Conservation (phyloP, 2,888 invertebrate genomes). For the Parthenolecanium corni region DNA sequence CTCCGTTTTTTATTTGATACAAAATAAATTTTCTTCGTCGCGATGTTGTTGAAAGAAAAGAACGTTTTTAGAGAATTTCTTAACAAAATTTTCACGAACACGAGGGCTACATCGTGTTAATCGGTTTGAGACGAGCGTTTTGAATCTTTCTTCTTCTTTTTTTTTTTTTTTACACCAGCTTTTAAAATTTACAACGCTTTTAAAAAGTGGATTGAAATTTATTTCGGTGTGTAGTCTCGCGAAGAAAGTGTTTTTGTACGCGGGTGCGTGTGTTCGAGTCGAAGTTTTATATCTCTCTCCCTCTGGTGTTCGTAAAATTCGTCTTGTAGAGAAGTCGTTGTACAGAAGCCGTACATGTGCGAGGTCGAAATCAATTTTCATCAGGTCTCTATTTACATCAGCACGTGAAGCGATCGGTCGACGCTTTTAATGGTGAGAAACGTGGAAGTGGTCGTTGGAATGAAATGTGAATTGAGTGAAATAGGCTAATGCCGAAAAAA, state of each 20-base stretch:
- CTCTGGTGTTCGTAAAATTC: neutral
- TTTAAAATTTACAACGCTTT: slow-evolving; percentile 23
- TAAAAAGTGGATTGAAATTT: slow-evolving; percentile 22
- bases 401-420: too few relatives aligned
- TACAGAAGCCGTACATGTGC: too few relatives aligned
- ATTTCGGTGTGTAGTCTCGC: slow-evolving; percentile 4
- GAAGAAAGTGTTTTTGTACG: neutral
- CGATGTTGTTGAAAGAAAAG: too few relatives aligned
- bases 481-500: too few relatives aligned
- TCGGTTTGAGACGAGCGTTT: slow-evolving; percentile 14
- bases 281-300: too few relatives aligned
- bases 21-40: slow-evolving; percentile 9
- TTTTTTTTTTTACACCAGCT: too few relatives aligned
- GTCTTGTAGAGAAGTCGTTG: too few relatives aligned
- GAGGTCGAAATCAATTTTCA: too few relatives aligned
- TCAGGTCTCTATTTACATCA: too few relatives aligned
- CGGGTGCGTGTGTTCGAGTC: neutral
- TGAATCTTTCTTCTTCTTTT: slow-evolving; percentile 21
- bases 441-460: too few relatives aligned
- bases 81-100: slow-evolving; percentile 22
- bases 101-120: slow-evolving; percentile 16
- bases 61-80: neutral
- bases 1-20: slow-evolving; percentile 15
- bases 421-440: too few relatives aligned
- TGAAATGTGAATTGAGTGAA: too few relatives aligned